A percentile compares a stretch with the other conserved stretches of the same genome.
phyloP scores from a whole-genome alignment of 2,797 vertebrate genomes.

The Cossypha niveicapilla region DNA sequence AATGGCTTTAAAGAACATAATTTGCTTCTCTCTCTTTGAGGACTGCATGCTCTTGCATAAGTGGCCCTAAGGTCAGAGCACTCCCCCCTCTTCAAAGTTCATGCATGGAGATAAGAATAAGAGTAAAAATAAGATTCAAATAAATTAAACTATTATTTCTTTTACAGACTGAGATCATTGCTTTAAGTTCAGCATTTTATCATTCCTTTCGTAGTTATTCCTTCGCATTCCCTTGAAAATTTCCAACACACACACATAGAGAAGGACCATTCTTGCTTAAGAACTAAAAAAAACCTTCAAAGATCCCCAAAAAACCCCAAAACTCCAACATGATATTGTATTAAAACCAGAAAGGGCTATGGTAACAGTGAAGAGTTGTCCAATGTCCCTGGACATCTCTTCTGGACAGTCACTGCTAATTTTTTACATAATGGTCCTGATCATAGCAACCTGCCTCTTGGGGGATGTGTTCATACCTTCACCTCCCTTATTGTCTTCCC shows the following conservation, averaged over 20 bases:
- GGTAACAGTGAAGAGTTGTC: not conserved
- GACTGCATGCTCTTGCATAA: not conserved
- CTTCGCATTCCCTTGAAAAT: not conserved
- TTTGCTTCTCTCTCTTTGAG: not conserved
- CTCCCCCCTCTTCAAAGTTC: not conserved
- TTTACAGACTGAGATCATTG: not conserved
- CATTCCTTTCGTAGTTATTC: not conserved
- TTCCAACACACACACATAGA: not conserved
- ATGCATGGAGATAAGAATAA: not conserved
- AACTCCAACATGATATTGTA: rapidly evolving
- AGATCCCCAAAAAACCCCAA: rapidly evolving
- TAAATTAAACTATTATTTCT: not conserved
- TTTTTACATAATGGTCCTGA: not conserved
- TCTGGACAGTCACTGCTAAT: not conserved
- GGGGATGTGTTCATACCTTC: not conserved
- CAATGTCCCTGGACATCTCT: not conserved
- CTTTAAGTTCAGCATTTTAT: not conserved
- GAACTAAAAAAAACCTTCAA: not conserved
- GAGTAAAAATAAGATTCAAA: not conserved
- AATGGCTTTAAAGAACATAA: not conserved
- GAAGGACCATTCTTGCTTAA: not conserved
- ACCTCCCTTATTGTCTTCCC: not conserved
- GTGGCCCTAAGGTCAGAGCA: not conserved
- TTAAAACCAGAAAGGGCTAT: not conserved
- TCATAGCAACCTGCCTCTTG: not conserved